phyloP scores from a whole-genome alignment of 1,140 invertebrate genomes.

The Pogonognathellus flavescens region DNA sequence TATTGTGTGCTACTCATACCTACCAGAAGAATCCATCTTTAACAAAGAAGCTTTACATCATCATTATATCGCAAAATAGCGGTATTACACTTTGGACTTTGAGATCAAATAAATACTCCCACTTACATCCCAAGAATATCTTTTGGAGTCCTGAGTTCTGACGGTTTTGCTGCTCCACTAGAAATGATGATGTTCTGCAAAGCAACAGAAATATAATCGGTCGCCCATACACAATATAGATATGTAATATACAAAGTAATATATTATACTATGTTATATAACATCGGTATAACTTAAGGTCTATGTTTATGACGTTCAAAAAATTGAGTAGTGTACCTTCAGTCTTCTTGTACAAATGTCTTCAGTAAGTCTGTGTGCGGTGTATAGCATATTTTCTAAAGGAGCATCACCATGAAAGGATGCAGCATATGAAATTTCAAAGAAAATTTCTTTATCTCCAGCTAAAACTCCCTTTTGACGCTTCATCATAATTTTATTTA shows the following conservation, averaged over 20 bases:
- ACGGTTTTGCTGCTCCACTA: slow-evolving; percentile 57
- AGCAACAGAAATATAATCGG: background rate
- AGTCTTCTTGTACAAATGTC: slow-evolving; percentile 62
- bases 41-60: too few species aligned
- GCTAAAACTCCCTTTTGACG: slow-evolving; percentile 62
- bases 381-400: slow-evolving; percentile 64
- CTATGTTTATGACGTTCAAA: too few species aligned
- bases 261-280: too few species aligned
- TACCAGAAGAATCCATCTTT: too few species aligned
- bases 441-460: slow-evolving; percentile 61
- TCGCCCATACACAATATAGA: too few species aligned
- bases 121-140: slow-evolving; percentile 61
- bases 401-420: slow-evolving; percentile 61
- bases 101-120: too few species aligned
- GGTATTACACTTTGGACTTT: too few species aligned
- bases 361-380: slow-evolving; percentile 57
- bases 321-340: slow-evolving; percentile 56
- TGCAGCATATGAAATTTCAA: slow-evolving; percentile 64
- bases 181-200: slow-evolving; percentile 58
- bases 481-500: slow-evolving; percentile 61
- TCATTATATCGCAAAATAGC: too few species aligned
- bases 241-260: too few species aligned
- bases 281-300: too few species aligned
- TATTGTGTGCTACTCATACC: too few species aligned
- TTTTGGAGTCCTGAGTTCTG: slow-evolving; percentile 61